phyloP scores from a whole-genome alignment of 1,140 invertebrate species.

The Micrasema minimum region DNA sequence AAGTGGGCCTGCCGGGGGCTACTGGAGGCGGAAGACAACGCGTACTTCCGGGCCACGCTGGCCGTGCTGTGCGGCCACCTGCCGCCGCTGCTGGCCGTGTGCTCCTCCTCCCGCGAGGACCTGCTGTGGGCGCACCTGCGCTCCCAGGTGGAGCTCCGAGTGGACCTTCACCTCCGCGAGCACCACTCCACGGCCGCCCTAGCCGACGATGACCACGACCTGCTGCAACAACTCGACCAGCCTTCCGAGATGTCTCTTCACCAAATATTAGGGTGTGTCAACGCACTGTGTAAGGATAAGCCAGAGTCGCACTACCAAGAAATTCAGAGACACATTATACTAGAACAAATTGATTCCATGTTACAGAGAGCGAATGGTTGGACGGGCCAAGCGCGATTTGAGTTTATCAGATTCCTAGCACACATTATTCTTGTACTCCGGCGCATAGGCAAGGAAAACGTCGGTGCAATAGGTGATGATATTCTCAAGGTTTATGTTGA shows the following conservation, averaged over 20 bases:
- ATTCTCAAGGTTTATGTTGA: conserved; percentile 78
- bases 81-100: conserved; percentile 76
- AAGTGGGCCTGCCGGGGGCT: conserved; percentile 85
- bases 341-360: conserved; percentile 62
- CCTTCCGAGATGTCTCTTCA: conserved; percentile 70
- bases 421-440: conserved; percentile 88
- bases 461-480: conserved; percentile 75
- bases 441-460: conserved; percentile 75
- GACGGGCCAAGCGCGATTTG: conserved; percentile 61
- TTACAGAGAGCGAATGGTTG: conserved; percentile 61
- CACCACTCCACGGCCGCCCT: conserved; percentile 64
- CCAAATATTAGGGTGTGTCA: conserved; percentile 74
- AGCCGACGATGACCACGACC: conserved; percentile 67
- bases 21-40: conserved; percentile 68
- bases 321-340: conserved; percentile 62
- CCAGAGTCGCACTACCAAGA: conserved; percentile 64
- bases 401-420: conserved; percentile 82
- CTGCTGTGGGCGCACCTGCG: conserved; percentile 89
- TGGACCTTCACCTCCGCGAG: conserved; percentile 79
- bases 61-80: conserved; percentile 88
- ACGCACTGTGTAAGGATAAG: conserved; percentile 62
- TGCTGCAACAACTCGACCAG: conserved; percentile 80
- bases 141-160: conserved; percentile 83
- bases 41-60: conserved; percentile 75
- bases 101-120: conserved; percentile 85